Conservation (phyloP, 2,113 vertebrate genomes). For the Tamias sibiricus region DNA sequence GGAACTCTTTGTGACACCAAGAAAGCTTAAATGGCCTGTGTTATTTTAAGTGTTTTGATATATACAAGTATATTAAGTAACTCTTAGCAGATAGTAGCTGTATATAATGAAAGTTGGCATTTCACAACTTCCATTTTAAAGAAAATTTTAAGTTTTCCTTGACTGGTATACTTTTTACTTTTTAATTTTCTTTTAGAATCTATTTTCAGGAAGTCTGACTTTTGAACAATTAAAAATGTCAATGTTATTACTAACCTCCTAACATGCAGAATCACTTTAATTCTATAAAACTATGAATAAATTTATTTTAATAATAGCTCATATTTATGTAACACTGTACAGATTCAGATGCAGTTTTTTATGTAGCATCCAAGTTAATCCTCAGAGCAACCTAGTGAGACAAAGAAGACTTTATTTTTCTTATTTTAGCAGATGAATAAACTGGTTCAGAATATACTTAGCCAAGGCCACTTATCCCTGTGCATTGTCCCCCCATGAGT, state of each 20-base stretch:
- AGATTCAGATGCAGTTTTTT: slow-evolving; percentile 2
- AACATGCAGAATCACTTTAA: slow-evolving; percentile 25
- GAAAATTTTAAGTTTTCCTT: neutral
- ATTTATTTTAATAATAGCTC: neutral
- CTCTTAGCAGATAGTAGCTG: neutral
- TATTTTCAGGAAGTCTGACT: slow-evolving; percentile 44
- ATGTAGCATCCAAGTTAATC: neutral
- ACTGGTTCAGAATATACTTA: neutral
- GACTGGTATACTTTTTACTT: slow-evolving; percentile 15
- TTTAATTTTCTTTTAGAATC: slow-evolving; percentile 11
- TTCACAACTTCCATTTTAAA: neutral
- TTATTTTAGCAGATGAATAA: neutral
- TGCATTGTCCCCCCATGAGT: neutral
- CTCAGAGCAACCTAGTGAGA: neutral
- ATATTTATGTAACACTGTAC: slow-evolving; percentile 7
- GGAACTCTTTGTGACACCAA: neutral
- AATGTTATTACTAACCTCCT: slow-evolving; percentile 52
- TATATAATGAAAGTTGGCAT: neutral
- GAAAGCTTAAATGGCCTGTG: neutral
- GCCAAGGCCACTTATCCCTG: neutral
- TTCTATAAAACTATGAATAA: slow-evolving; percentile 42
- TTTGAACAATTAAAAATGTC: slow-evolving; percentile 52
- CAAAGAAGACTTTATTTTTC: neutral
- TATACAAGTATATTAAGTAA: slow-evolving; percentile 27
- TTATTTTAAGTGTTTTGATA: slow-evolving; percentile 8